Conservation (phyloP, 2,888 invertebrate species). For the Microdon myrmicae region DNA sequence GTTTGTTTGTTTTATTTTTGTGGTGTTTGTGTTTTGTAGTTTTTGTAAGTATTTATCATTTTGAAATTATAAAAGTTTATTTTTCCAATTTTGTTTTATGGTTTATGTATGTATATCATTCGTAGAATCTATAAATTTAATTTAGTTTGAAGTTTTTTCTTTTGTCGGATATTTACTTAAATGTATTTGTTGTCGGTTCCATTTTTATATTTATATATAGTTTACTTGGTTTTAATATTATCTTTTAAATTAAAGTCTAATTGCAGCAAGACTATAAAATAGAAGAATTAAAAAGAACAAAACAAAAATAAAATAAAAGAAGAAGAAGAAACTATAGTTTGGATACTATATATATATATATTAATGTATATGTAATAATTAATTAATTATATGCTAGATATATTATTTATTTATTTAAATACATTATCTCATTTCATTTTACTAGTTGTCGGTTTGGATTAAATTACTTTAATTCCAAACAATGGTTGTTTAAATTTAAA, state of each 20-base stretch:
- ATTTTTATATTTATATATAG: constrained; percentile 13
- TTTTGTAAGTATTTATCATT: constrained; percentile 31
- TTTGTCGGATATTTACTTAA: too few species aligned
- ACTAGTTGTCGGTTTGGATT: constrained; percentile 29
- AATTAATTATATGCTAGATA: constrained; percentile 49
- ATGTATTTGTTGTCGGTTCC: background rate
- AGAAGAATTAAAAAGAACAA: constrained; percentile 13
- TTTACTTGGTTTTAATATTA: constrained; percentile 28
- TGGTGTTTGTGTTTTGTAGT: background rate
- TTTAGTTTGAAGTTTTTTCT: constrained; percentile 31
- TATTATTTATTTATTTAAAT: constrained; percentile 45
- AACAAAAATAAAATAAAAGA: constrained; percentile 4
- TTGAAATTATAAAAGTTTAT: constrained; percentile 51
- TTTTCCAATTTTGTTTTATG: too few species aligned
- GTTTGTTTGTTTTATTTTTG: too few species aligned
- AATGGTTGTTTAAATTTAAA: constrained; percentile 41
- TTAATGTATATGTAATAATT: constrained; percentile 31
- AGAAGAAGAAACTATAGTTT: too few species aligned
- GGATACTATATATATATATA: constrained; percentile 2
- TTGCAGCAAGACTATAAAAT: constrained; percentile 32
- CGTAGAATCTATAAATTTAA: constrained; percentile 49
- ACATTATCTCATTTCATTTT: constrained; percentile 48
- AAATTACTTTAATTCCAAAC: constrained; percentile 37
- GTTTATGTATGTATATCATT: constrained; percentile 45
- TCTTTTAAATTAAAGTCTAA: constrained; percentile 35